These are phyloP conservation scores for Psilopsiagon aurifrons DNA, from an alignment of 2,113 vertebrate genomes.

Conservation along the genomic window DNA sequence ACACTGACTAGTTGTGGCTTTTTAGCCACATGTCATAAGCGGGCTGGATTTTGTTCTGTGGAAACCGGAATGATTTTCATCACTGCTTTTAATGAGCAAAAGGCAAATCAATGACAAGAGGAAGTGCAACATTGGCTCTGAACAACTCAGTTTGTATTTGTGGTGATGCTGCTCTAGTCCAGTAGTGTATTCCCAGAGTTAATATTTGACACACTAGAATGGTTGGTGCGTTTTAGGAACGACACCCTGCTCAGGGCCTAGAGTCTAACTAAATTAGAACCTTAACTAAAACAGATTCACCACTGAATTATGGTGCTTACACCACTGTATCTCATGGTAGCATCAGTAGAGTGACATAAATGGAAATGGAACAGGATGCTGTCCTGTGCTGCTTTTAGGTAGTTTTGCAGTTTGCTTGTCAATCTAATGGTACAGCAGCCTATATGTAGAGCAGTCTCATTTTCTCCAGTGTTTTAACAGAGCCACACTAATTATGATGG, in stretches of 20 bases:
- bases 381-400: not conserved
- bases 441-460: not conserved
- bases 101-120: not conserved
- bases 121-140: not conserved
- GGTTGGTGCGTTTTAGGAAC: not conserved
- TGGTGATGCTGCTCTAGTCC: not conserved
- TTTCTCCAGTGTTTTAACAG: not conserved
- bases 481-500: conserved; percentile 7
- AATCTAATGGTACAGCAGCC: not conserved
- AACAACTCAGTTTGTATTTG: not conserved
- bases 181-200: not conserved
- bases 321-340: not conserved
- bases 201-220: not conserved
- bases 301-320: not conserved
- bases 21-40: not conserved
- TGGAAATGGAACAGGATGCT: not conserved
- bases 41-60: not conserved
- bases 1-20: not conserved
- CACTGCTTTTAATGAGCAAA: not conserved
- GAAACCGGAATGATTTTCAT: not conserved
- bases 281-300: not conserved
- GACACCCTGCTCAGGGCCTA: not conserved
- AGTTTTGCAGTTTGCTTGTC: conserved; percentile 1
- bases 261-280: not conserved
- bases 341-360: not conserved